These are phyloP conservation scores for Epirrhoe alternata DNA, from an alignment of 2,888 invertebrate genomes.

Conservation along the genomic window DNA sequence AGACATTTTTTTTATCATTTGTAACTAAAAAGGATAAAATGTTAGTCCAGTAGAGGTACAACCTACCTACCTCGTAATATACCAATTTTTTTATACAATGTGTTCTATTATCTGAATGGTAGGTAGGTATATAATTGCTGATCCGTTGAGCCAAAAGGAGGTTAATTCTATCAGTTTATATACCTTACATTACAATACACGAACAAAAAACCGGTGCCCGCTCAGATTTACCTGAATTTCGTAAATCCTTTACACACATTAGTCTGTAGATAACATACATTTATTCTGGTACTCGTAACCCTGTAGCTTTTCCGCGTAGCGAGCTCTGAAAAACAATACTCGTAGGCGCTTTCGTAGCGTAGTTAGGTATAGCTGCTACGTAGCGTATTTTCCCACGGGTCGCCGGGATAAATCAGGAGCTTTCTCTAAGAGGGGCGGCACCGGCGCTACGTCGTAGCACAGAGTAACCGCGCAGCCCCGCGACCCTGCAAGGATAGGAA, in stretches of 20 bases:
- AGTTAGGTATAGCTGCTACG: not conserved
- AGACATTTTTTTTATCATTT: not conserved
- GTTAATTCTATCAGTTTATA: too few species aligned
- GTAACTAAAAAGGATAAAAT: not conserved
- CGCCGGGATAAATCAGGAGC: conserved; percentile 64
- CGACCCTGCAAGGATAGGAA: conserved; percentile 64
- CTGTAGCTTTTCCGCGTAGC: not conserved
- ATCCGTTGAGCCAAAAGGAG: too few species aligned
- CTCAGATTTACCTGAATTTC: not conserved
- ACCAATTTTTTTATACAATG: too few species aligned
- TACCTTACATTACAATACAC: not conserved
- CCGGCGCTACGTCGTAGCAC: conserved; percentile 68
- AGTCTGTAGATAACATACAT: not conserved
- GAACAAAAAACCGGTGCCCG: conserved; percentile 1
- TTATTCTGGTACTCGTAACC: not conserved
- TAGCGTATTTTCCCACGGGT: conserved; percentile 47
- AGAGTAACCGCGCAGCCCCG: conserved; percentile 78
- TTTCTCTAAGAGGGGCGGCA: conserved; percentile 68
- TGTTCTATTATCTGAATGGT: too few species aligned
- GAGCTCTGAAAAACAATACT: not conserved
- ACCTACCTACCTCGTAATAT: too few species aligned
- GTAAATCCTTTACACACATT: not conserved
- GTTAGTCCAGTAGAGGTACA: too few species aligned
- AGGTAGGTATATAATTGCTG: too few species aligned
- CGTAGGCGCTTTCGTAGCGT: not conserved